Evolutionary conservation across 1,140 invertebrate genomes (phyloP).

Genomic region (Bombus sibiricus): DNA sequence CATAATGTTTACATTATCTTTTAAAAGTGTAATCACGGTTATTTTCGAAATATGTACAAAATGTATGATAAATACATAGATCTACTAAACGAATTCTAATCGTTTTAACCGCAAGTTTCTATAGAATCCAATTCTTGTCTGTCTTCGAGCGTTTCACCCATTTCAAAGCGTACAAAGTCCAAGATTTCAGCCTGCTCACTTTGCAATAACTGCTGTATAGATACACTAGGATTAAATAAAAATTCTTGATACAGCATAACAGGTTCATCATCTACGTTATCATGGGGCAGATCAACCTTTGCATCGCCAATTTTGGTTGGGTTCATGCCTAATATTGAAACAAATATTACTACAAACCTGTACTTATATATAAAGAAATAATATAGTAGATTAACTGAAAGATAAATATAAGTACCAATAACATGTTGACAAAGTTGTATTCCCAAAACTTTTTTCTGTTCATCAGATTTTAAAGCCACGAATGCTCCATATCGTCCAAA

Average conservation of each 20-base stretch:
- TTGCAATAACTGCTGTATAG: slow-evolving; percentile 88
- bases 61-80: neutral
- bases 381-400: neutral
- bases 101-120: slow-evolving; percentile 85
- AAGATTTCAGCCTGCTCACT: slow-evolving; percentile 87
- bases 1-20: neutral
- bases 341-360: slow-evolving; percentile 6
- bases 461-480: slow-evolving; percentile 85
- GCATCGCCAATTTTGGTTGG: slow-evolving; percentile 90
- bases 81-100: neutral
- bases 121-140: slow-evolving; percentile 84
- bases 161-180: slow-evolving; percentile 94
- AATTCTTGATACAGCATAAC: slow-evolving; percentile 94
- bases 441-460: slow-evolving; percentile 84
- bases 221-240: slow-evolving; percentile 89
- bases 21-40: neutral
- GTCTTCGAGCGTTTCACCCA: slow-evolving; percentile 85
- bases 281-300: slow-evolving; percentile 84
- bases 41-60: neutral
- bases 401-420: slow-evolving; percentile 84
- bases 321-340: slow-evolving; percentile 88
- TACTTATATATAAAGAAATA: slow-evolving; percentile 18
- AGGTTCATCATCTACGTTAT: slow-evolving; percentile 87
- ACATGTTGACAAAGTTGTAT: slow-evolving; percentile 94
- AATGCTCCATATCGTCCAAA: slow-evolving; percentile 93